phyloP scores from a whole-genome alignment of 37 sponge, comb jelly and placozoan species.

The Theonella swinhoei region DNA sequence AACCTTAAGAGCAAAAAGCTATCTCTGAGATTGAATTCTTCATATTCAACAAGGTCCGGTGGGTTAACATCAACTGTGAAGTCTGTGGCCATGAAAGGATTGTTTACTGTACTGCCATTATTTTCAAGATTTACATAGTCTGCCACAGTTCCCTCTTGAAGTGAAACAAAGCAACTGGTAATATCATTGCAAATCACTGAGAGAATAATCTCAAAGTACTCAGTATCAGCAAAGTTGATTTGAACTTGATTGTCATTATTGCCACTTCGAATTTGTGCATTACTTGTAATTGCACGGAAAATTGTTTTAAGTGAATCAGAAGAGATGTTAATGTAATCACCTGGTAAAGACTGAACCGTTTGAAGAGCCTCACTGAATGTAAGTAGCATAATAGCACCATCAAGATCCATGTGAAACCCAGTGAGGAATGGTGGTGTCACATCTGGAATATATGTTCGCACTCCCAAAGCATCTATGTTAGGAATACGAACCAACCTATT shows the following conservation, averaged over 20 bases:
- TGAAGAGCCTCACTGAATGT: slow-evolving; percentile 71
- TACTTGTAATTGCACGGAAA: neutral
- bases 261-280: neutral
- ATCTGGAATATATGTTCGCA: slow-evolving; percentile 74
- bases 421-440: slow-evolving; percentile 67
- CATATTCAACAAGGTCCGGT: slow-evolving; percentile 62
- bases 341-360: neutral
- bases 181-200: slow-evolving; percentile 47
- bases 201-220: slow-evolving; percentile 19
- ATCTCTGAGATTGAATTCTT: slow-evolving; percentile 61
- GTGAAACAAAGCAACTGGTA: slow-evolving; percentile 65
- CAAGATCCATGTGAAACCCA: slow-evolving; percentile 61
- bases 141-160: slow-evolving; percentile 22
- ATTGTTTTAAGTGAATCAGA: neutral
- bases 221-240: slow-evolving; percentile 14
- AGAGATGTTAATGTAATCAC: neutral
- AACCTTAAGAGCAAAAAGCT: slow-evolving; percentile 69
- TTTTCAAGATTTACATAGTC: slow-evolving; percentile 33
- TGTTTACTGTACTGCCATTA: slow-evolving; percentile 34
- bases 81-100: slow-evolving; percentile 50
- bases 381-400: slow-evolving; percentile 48
- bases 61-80: slow-evolving; percentile 47
- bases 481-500: slow-evolving; percentile 62
- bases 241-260: slow-evolving; percentile 6
- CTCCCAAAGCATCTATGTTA: slow-evolving; percentile 63